Evolutionary conservation across 2,888 invertebrate species (phyloP).

Genomic region (Conus canariensis): DNA sequence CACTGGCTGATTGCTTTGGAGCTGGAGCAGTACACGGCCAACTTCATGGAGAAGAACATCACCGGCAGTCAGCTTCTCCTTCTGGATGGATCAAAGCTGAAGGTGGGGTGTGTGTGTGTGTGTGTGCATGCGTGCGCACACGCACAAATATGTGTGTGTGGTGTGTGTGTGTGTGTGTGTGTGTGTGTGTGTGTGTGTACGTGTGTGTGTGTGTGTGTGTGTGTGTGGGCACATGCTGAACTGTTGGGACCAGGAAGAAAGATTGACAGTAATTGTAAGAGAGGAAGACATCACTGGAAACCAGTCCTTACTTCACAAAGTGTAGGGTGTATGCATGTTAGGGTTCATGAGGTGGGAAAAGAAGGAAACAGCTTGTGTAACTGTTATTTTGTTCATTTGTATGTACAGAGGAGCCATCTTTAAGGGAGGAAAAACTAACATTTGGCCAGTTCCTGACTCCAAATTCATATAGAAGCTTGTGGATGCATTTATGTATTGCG

Average conservation of each 20-base stretch:
- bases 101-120: conserved; percentile 76
- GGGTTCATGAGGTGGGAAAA: too few relatives aligned
- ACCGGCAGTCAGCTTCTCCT: conserved; percentile 92
- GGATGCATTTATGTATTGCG: too few relatives aligned
- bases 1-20: conserved; percentile 90
- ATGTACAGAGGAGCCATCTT: too few relatives aligned
- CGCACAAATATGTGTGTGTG: conserved; percentile 18
- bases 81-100: conserved; percentile 94
- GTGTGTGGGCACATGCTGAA: not conserved
- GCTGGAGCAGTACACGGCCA: conserved; percentile 69
- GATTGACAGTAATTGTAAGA: not conserved
- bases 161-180: conserved; percentile 5
- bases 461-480: too few relatives aligned
- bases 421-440: too few relatives aligned
- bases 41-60: conserved; percentile 83
- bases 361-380: too few relatives aligned
- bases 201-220: not conserved
- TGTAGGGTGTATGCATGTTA: too few relatives aligned
- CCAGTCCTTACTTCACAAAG: too few relatives aligned
- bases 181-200: not conserved
- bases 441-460: too few relatives aligned
- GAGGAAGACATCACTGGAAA: not conserved
- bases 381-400: too few relatives aligned
- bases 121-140: too few relatives aligned
- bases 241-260: not conserved